Base-by-base conservation (phyloP, 2,797 vertebrate genomes). In the Labeo calbasu region DNA sequence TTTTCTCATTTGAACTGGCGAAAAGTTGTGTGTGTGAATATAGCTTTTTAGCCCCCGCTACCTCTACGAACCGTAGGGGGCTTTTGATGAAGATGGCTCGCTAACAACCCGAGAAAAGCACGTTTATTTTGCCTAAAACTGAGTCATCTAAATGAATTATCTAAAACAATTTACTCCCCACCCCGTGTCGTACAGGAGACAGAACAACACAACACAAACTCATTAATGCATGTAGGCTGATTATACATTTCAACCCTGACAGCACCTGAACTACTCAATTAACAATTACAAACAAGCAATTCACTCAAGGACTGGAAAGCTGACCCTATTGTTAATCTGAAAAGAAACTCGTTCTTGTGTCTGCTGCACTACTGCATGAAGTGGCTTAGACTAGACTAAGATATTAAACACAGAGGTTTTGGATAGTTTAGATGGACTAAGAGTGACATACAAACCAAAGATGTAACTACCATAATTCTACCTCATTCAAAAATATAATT, bases 221-320 rank as follows among this genome's bases (percentile, higher is more conserved):
- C 36, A 77, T 83, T 68, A 68, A 77, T 83, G 61, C 61, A 83
- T 76, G 72, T 40, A 77, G 23, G 15, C 82, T 69, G 61, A 55
- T 83, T 68, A 77, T 69, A 70, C 73, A 69, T 77, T 83, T 77
- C 63, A 83, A 83, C 63, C 8, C 73, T 77, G 48, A 69, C 73
- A 69, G 73, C 51, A 83, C 82, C 73, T 68, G 61, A 83, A 70
- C 82, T 77, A 57, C 65, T 77, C 51, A 77, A 83, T 77, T 69
- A 77, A 69, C 82, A 70, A 68, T 77, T 77, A 69, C 50, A 77
- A 77, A 77, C 63, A 77, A 69, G 36, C 51, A 68, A 77, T 69
- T 48, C 61, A 69, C 63, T 83, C 63, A 77, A 83, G 50, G 61
- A 68, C 73, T 69, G 23, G 63, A 69, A 77, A 77, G 19, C 36